These are phyloP conservation scores for Siniperca scherzeri DNA, from an alignment of 2,797 vertebrate genomes.

Conservation along the genomic window DNA sequence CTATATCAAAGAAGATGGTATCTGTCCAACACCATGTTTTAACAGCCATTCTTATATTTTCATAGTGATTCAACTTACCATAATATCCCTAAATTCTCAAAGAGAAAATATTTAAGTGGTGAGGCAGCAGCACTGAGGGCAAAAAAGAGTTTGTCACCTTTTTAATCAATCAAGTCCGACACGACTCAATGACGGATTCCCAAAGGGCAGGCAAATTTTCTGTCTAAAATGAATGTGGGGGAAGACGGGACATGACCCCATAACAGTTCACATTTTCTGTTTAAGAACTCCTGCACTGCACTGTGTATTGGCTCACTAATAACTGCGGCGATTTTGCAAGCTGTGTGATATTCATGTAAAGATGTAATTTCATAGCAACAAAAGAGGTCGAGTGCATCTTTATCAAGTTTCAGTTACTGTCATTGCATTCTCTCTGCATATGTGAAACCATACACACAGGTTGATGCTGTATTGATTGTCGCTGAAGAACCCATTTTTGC, in stretches of 20 bases:
- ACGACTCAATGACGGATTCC: background rate
- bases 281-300: too few relatives aligned
- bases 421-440: background rate
- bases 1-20: background rate
- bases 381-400: background rate
- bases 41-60: background rate
- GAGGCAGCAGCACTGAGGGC: background rate
- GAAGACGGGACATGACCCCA: background rate
- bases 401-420: background rate
- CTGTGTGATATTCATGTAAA: background rate
- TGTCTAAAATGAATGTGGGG: background rate
- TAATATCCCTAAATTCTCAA: background rate
- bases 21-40: background rate
- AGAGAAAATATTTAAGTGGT: background rate
- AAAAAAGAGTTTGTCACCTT: background rate
- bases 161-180: background rate
- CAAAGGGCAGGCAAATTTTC: background rate
- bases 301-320: background rate
- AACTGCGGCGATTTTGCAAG: too few relatives aligned
- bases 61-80: background rate
- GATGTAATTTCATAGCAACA: conserved; percentile 6
- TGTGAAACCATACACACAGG: conserved; percentile 2
- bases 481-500: background rate
- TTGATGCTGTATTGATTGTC: conserved; percentile 10
- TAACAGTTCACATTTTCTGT: background rate